Base-by-base conservation (phyloP, 1,140 invertebrate genomes). In the Tyrophagus putrescentiae region DNA sequence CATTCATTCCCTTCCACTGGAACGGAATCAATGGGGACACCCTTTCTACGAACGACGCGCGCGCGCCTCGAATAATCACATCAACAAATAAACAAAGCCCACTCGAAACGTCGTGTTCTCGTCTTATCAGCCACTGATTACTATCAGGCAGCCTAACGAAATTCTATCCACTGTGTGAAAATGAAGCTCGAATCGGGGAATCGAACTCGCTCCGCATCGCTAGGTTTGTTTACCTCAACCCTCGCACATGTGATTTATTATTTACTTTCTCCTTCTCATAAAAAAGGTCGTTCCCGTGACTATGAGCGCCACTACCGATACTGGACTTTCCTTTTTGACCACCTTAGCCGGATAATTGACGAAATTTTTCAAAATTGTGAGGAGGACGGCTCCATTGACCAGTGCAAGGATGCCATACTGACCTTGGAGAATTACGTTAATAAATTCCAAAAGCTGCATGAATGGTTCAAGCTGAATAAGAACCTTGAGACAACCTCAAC, bases 321-420 rank as follows among this genome's bases (percentile, higher is more conserved):
- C 70, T 97, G 92, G 92, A 87, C 89, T 3, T 80, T 93, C 68
- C 73, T 97, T 32, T 94, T 95, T 76, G 89, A 90, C 42, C 95
- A 95, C 74, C 74, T 97, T 44, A 84, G 91, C 71, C 73, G 90
- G 67, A 87, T 90, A 27, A 85, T 95, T 53, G 80, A 83, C 76
- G 77, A 79, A 62, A 79, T 82, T 36, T 81, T 80, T 67, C 71
- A 76, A 60, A 80, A 77, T 6, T 82, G 80, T 71, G 79, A 82
- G 70, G 71, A 73, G 32, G 79, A 81, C 69, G 77, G 81, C 68
- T 80, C 75, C 70, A 74, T 78, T 57, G 70, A 77, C 6, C 78
- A 80, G 68, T 80, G 80, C 68, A 79, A 80, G 80, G 91, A 95
- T 76, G 87, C 88, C 1, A 89, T 94, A 61, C 75, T 95, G 68